These are phyloP conservation scores for Melipona bicolor DNA, from an alignment of 2,888 invertebrate genomes.

Conservation along the genomic window DNA sequence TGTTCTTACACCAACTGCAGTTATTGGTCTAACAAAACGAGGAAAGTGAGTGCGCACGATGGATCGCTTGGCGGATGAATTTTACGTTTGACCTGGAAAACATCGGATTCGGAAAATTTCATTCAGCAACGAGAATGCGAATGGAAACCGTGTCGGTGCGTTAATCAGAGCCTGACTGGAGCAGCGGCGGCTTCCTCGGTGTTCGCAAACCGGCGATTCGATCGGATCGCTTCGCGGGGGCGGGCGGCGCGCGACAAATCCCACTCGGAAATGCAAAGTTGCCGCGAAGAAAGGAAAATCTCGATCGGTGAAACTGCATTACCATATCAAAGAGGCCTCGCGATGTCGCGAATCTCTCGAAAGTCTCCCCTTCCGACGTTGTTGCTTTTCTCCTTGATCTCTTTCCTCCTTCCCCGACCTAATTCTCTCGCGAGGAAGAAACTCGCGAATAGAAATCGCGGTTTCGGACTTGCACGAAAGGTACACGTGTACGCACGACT, in stretches of 20 bases:
- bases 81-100: conserved; percentile 12
- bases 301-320: conserved; percentile 24
- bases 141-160: conserved; percentile 30
- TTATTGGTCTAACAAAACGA: neutral
- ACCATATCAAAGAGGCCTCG: conserved; percentile 48
- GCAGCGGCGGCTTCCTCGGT: neutral
- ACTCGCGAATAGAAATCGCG: conserved; percentile 32
- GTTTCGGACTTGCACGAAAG: neutral
- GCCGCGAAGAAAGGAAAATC: conserved; percentile 39
- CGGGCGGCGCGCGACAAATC: neutral
- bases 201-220: conserved; percentile 11
- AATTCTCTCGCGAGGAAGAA: conserved; percentile 51
- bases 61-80: neutral
- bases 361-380: conserved; percentile 24
- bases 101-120: conserved; percentile 13
- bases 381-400: conserved; percentile 20
- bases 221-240: conserved; percentile 3
- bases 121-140: conserved; percentile 1
- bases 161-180: conserved; percentile 39
- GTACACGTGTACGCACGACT: no score
- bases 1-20: neutral
- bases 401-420: neutral
- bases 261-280: neutral
- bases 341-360: conserved; percentile 31
- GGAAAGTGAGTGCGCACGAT: neutral